Evolutionary conservation across 2,113 vertebrate species (phyloP).

Genomic region (Neogobius melanostomus): DNA sequence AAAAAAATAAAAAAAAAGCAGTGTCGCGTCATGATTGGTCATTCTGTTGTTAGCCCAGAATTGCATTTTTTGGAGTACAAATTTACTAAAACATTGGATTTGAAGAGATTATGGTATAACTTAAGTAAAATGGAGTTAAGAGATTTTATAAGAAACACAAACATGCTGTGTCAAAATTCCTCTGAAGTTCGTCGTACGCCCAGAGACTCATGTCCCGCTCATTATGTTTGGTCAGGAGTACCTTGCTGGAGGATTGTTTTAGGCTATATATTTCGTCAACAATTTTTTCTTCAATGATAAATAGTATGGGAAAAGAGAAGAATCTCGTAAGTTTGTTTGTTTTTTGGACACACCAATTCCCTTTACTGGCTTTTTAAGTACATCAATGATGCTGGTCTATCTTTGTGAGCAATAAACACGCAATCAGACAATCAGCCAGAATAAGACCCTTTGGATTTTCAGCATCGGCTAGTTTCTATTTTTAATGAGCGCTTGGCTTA

Average conservation of each 20-base stretch:
- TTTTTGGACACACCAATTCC: neutral
- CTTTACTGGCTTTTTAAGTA: neutral
- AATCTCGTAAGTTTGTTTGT: neutral
- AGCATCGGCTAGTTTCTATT: neutral
- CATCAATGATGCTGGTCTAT: neutral
- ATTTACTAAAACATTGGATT: no score
- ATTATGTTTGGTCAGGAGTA: no score
- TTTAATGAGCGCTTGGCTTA: neutral
- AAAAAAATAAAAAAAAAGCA: neutral
- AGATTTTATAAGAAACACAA: neutral
- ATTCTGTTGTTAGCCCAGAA: neutral
- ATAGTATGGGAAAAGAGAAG: no score
- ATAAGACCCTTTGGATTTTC: neutral
- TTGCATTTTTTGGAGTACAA: neutral
- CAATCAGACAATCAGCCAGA: conserved; percentile 7
- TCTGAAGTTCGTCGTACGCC: no score
- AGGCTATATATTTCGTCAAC: no score
- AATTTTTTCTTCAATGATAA: no score
- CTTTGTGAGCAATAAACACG: conserved; percentile 7
- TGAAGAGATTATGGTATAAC: no score
- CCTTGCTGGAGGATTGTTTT: no score
- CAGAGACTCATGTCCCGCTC: no score
- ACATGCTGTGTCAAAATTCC: no score
- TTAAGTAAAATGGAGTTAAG: neutral
- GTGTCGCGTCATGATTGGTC: conserved; percentile 1